Evolutionary conservation across 2,797 vertebrate species (phyloP), one percentile per base, ranked within the genome.

Genomic region (Nyctibius grandis): DNA sequence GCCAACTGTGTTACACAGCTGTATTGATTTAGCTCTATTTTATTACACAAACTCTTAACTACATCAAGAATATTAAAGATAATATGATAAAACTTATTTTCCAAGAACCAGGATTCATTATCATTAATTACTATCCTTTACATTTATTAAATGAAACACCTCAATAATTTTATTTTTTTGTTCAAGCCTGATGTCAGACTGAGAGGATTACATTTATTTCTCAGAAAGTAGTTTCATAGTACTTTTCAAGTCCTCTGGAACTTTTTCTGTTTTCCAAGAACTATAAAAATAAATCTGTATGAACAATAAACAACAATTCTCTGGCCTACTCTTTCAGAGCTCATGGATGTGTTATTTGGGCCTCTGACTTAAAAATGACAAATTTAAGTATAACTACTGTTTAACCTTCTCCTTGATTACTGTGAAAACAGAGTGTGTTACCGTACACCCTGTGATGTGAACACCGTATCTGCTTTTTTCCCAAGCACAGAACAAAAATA

Each of bases 401-500:
- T 87, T 82, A 91, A 54, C 9, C 23, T 78, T 85, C 72, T 70
- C 70, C 36, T 61, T 73, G 29, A 90, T 69, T 38, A 68, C 2
- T 64, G 25, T 31, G 53, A 79, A 76, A 92, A 72, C 11, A 70
- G 15, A 44, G 16, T 2, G 3, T 25, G 29, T 59, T 82, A 85
- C 33, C 1, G 0, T 29, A 45, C 29, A 50, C 59, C 45, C 63
- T 25, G 25, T 4, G 31, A 82, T 72, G 67, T 28, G 69, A 96
- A 90, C n/a, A 28, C 26, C 7, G 0, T 44, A 88, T 78, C 88
- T 93, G 85, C 28, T 50, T 85, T 93, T 65, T 90, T 95, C 94
- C 85, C 90, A 96, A 79, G 94, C 38, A 38, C 9, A 29, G 73
- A 88, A 88, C 14, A 68, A 83, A 95, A 95, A 94, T 86, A 92